Evolutionary conservation across 2,888 invertebrate genomes (phyloP), one percentile per base, ranked within the genome.

Genomic region (Oxystoma pomonae): DNA sequence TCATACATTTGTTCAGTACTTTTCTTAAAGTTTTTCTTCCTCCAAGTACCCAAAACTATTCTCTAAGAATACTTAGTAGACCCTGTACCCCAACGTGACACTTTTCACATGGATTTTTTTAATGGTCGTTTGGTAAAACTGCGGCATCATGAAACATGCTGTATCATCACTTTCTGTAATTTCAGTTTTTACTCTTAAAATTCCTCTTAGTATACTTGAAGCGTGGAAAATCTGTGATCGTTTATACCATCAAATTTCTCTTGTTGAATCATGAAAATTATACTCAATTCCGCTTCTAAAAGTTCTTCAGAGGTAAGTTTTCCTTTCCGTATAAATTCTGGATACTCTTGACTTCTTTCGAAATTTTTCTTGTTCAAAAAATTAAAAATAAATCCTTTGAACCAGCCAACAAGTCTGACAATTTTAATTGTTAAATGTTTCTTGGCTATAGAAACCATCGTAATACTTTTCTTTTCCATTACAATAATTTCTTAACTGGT

Each of bases 21-120:
- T 67, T 61, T 56, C 65, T 59, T 17, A 71, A 59, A 17, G 65
- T 20, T 50, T 68, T 58, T n/a, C 35, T 70, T 59, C 16, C 69
- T 68, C 66, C 69, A 5, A 72, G 16, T 18, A 72, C 69, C 70
- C 69, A 72, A 62, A 63, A 72, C 22, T 63, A 67, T 60, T 73
- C 69, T 12, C 70, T 61, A 58, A 72, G 52, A 35, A 69, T 60
- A 59, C 61, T 66, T 57, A 68, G 50, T 7, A 71, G 58, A 5
- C 68, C 69, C 57, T 72, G 70, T 20, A 63, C 63, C n/a, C 68
- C 67, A 16, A 69, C 62, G 57, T 69, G 68, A 19, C 61, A 64
- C 2, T 60, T 55, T 51, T 59, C 61, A 5, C 49, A 55, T 56
- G 68, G 69, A 12, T 16, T 18, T 16, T 66, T 58, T 18, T 62